Percentiles rank a stretch among this genome's conserved stretches.
phyloP scores from a whole-genome alignment of 2,888 invertebrate species.

The Dioctria rufipes region DNA sequence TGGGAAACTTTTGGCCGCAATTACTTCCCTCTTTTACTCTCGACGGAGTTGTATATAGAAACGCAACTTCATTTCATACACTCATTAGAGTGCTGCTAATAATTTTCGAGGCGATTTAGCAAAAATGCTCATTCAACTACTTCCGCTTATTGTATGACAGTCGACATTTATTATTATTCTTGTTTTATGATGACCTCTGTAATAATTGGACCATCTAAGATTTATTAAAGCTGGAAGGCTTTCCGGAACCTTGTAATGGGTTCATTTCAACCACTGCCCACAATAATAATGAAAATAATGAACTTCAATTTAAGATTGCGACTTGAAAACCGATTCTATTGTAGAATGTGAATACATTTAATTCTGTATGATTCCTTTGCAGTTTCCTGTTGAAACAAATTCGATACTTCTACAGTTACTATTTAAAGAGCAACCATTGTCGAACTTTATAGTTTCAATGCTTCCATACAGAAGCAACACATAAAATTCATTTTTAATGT shows the following conservation, averaged over 20 bases:
- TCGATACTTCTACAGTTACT: too few relatives aligned
- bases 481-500: too few relatives aligned
- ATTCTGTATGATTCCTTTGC: too few relatives aligned
- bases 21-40: conserved; percentile 38
- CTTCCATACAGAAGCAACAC: too few relatives aligned
- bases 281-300: too few relatives aligned
- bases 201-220: not conserved
- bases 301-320: too few relatives aligned
- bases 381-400: too few relatives aligned
- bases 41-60: not conserved
- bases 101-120: conserved; percentile 41
- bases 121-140: conserved; percentile 40
- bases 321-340: too few relatives aligned
- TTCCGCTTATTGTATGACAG: conserved; percentile 52
- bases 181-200: not conserved
- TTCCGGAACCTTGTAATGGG: not conserved
- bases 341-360: too few relatives aligned
- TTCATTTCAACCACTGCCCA: too few relatives aligned
- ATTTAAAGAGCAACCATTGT: too few relatives aligned
- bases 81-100: conserved; percentile 27
- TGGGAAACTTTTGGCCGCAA: conserved; percentile 52
- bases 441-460: too few relatives aligned
- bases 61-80: not conserved
- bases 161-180: not conserved
- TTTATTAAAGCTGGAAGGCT: not conserved